Base-by-base conservation (phyloP, 2,113 vertebrate species). In the Phodopus roborovskii region DNA sequence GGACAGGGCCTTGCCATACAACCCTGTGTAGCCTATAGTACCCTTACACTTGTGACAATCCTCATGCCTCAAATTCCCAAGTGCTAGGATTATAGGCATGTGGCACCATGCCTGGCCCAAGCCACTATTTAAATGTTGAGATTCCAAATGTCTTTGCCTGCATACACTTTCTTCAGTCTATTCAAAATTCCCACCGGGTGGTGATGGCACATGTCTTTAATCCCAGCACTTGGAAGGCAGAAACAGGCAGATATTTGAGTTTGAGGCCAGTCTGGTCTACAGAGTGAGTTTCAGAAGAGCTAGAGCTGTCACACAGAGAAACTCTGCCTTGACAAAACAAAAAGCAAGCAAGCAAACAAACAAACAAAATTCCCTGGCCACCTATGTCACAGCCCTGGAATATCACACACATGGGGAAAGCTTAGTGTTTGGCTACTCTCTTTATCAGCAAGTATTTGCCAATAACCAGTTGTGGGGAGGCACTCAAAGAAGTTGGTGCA, bases 111-210 rank as follows among this genome's bases (percentile, higher is more conserved):
- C 36, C 26, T 74, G 16, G 16, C n/a, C n/a, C 62, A 87, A 94
- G 83, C 16, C 82, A 66, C 58, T 60, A 77, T 94, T 93, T 22
- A 81, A 30, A 89, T 73, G 70, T 77, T 62, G 60, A 75, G 45
- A 85, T 93, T 97, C 66, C 60, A 93, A 91, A 96, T 68, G n/a
- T 77, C 74, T 98, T 88, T 93, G 45, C 71, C 24, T 88, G 48
- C 7, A 64, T 7, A 82, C 0, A 62, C 16, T 93, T 82, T 91
- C 30, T 66, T 13, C n/a, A 50, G n/a, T 82, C 79, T 88, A 88
- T 73, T 88, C 12, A 92, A 92, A 95, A 73, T 74, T 79, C 96
- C 58, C 58, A 12, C 53, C 53, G 53, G 53, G 53, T 56, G 53
- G 53, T 56, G 53, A 56, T 56, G 53, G 53, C 12, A 11, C 53